Conservation (phyloP, 1,140 invertebrate genomes). For the Caligus rogercresseyi region DNA sequence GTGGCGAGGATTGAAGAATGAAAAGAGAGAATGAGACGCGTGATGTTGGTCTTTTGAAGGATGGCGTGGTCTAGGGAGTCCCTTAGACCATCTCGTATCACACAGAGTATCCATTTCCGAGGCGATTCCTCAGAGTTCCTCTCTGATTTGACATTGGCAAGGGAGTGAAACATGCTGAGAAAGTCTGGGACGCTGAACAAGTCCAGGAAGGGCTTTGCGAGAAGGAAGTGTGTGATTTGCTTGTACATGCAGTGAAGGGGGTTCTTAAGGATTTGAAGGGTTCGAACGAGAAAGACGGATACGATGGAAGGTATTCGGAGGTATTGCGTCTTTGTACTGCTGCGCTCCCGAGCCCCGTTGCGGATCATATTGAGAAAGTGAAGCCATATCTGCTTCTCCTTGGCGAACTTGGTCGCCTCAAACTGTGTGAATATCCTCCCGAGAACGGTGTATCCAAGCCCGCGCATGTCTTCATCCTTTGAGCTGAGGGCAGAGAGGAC, state of each 20-base stretch:
- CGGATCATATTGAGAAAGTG: constrained; percentile 23
- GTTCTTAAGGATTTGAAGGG: constrained; percentile 21
- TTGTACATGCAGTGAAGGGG: constrained; percentile 23
- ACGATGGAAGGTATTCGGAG: constrained; percentile 5
- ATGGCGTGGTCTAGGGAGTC: background rate
- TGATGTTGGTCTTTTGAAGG: background rate
- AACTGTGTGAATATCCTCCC: constrained; percentile 4
- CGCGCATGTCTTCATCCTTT: constrained; percentile 21
- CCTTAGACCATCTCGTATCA: constrained; percentile 9
- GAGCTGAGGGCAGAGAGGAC: constrained; percentile 21
- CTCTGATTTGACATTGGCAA: background rate
- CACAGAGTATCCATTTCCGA: background rate
- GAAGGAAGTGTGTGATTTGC: constrained; percentile 21
- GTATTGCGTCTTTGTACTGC: constrained; percentile 19
- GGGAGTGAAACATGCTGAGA: constrained; percentile 23
- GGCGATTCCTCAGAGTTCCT: background rate
- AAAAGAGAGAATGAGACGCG: background rate
- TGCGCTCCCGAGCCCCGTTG: constrained; percentile 22
- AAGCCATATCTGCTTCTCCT: constrained; percentile 22
- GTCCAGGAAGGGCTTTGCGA: constrained; percentile 24
- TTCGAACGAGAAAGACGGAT: constrained; percentile 23
- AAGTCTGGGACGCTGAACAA: constrained; percentile 25
- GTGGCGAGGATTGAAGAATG: background rate
- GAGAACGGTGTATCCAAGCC: constrained; percentile 16
- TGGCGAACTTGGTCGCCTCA: constrained; percentile 11